Evolutionary conservation across 2,888 invertebrate genomes (phyloP).

Genomic region (Stenchaetothrips biformis): DNA sequence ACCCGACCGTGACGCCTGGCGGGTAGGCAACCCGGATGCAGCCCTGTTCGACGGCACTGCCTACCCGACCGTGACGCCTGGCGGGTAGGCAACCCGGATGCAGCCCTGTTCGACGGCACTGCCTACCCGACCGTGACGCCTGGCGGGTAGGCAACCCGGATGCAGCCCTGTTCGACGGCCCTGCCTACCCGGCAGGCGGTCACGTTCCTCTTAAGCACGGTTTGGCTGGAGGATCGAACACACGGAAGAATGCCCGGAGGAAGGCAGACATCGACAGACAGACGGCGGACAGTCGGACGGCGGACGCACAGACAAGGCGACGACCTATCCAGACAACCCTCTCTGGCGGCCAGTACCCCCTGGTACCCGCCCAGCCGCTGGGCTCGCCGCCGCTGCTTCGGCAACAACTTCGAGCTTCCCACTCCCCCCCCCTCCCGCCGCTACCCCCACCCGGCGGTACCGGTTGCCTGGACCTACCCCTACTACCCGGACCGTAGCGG

Average conservation of each 20-base stretch:
- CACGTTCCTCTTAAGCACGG: neutral
- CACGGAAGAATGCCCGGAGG: neutral
- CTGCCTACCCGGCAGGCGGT: neutral
- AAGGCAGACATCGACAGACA: too few species aligned
- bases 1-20: too few species aligned
- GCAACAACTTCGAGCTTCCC: neutral
- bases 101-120: too few species aligned
- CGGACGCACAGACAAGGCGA: neutral
- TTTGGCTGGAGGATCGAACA: neutral
- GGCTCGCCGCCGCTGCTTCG: too few species aligned
- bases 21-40: too few species aligned
- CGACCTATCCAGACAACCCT: neutral
- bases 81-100: too few species aligned
- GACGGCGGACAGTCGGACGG: neutral
- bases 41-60: too few species aligned
- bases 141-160: too few species aligned
- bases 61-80: too few species aligned
- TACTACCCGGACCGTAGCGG: neutral
- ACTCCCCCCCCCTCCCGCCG: neutral
- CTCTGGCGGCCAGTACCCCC: neutral
- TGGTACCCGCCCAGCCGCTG: neutral
- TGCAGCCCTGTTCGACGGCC: neutral
- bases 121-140: too few species aligned
- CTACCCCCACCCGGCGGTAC: constrained; percentile 22
- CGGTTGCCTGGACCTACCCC: neutral